phyloP scores from a whole-genome alignment of 2,888 invertebrate genomes.

The Drosophila tanythrix region DNA sequence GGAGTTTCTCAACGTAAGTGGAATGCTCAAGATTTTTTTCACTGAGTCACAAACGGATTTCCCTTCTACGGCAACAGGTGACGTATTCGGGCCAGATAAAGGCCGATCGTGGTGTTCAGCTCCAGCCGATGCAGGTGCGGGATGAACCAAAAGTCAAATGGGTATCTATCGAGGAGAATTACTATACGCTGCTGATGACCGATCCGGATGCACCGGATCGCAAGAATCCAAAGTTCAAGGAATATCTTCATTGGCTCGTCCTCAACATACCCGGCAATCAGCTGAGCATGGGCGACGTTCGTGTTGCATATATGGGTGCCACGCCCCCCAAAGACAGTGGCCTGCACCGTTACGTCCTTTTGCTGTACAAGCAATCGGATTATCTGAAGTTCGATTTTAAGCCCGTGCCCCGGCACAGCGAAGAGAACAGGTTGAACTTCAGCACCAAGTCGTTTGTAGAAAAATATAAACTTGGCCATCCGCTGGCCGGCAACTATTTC shows the following conservation, averaged over 20 bases:
- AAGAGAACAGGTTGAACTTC: constrained; percentile 86
- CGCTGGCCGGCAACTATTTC: constrained; percentile 77
- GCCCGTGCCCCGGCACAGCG: constrained; percentile 70
- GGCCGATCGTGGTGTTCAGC: constrained; percentile 88
- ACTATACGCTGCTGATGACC: constrained; percentile 81
- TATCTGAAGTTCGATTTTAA: constrained; percentile 87
- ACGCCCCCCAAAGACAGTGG: constrained; percentile 91
- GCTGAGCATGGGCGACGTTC: constrained; percentile 89
- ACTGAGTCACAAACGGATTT: not conserved
- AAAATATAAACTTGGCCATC: constrained; percentile 90
- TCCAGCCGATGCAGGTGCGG: constrained; percentile 88
- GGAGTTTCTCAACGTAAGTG: constrained; percentile 80
- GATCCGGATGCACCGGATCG: constrained; percentile 96
- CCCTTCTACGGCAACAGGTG: constrained; percentile 55
- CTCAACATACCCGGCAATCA: constrained; percentile 92
- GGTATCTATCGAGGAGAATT: constrained; percentile 55
- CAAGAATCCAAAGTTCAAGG: constrained; percentile 90
- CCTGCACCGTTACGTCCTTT: constrained; percentile 91
- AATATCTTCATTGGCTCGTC: constrained; percentile 96
- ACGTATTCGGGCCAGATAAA: constrained; percentile 83
- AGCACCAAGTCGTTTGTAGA: constrained; percentile 90
- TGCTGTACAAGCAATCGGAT: constrained; percentile 89
- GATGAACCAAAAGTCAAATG: constrained; percentile 61
- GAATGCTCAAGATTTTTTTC: not conserved
- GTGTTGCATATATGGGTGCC: constrained; percentile 92